These are phyloP conservation scores for Bettongia penicillata DNA, from an alignment of 2,113 vertebrate genomes.

Conservation along the genomic window DNA sequence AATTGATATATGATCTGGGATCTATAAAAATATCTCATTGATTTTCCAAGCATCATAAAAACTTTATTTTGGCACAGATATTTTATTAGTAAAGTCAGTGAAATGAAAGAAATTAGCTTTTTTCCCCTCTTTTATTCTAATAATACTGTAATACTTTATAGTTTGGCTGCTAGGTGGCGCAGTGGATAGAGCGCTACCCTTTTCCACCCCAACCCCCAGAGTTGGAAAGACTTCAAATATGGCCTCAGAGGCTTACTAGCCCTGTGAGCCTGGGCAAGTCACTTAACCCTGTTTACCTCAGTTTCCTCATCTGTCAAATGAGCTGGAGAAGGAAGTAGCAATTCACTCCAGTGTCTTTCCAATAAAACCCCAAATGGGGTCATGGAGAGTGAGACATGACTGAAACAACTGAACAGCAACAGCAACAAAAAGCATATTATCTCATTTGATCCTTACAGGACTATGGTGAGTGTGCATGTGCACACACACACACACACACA, in stretches of 20 bases:
- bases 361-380: background rate
- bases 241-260: background rate
- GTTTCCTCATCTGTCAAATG: background rate
- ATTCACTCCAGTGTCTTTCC: background rate
- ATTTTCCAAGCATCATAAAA: slow-evolving; percentile 48
- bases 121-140: background rate
- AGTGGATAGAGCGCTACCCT: background rate
- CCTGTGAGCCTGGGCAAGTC: background rate
- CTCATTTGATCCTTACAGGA: background rate
- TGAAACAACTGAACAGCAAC: no score
- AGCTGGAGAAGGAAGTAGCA: background rate
- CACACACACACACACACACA: background rate
- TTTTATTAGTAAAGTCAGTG: slow-evolving; percentile 48
- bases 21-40: slow-evolving; percentile 43
- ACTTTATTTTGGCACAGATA: slow-evolving; percentile 10
- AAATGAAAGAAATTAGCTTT: background rate
- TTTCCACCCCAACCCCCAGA: background rate
- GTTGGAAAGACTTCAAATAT: background rate
- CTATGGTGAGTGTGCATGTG: no score
- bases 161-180: background rate
- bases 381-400: background rate
- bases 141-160: background rate
- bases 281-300: background rate
- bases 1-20: background rate
- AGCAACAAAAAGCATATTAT: background rate